A percentile compares a stretch with the other conserved stretches of the same genome.
Conservation (phyloP, 2,113 vertebrate genomes). For the Nymphicus hollandicus region DNA sequence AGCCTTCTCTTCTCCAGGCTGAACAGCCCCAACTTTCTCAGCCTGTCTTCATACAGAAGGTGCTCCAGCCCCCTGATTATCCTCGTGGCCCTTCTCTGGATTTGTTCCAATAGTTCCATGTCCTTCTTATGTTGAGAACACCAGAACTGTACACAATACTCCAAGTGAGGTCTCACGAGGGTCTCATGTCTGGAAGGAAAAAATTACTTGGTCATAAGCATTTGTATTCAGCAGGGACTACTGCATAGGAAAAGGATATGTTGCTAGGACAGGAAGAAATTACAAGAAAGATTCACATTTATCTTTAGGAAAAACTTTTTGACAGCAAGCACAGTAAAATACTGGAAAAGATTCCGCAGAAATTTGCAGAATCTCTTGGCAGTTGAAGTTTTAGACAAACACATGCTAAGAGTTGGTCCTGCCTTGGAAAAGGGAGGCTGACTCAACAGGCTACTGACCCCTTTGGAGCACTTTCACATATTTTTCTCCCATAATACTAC, state of each 20-base stretch:
- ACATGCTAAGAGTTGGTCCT: neutral
- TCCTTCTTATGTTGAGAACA: too few species aligned
- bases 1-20: too few species aligned
- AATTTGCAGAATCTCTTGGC: neutral
- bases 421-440: neutral
- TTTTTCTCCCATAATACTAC: neutral
- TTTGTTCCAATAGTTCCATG: too few species aligned
- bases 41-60: too few species aligned
- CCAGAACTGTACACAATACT: too few species aligned
- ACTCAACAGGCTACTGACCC: neutral
- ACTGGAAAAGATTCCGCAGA: neutral
- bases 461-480: neutral
- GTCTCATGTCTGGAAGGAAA: neutral
- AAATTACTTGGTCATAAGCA: neutral
- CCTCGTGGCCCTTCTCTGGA: too few species aligned
- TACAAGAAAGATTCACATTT: neutral
- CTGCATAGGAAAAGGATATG: neutral
- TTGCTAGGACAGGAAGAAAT: neutral
- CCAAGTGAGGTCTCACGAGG: too few species aligned
- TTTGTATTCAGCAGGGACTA: neutral
- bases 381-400: neutral
- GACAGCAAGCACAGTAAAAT: neutral
- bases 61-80: too few species aligned
- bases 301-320: neutral
- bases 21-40: too few species aligned